A percentile compares a stretch with the other conserved stretches of the same genome.
Evolutionary conservation across 2,797 vertebrate species (phyloP).

Genomic region (Myotis planiceps): DNA sequence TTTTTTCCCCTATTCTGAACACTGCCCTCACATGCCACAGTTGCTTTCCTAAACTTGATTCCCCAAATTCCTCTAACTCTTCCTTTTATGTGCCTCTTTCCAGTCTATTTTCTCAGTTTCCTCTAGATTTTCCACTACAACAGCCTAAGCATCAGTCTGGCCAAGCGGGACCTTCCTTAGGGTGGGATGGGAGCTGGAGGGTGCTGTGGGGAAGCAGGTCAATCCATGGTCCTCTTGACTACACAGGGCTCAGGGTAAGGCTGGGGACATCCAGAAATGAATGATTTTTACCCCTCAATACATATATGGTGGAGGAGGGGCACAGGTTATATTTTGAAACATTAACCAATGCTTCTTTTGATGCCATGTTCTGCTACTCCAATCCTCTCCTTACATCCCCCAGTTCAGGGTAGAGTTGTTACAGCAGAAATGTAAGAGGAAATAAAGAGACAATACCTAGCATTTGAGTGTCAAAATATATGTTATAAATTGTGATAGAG

Average conservation of each 20-base stretch:
- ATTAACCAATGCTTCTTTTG: background rate
- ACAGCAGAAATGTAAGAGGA: background rate
- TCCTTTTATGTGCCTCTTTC: background rate
- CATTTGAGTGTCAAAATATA: background rate
- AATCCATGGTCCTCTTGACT: background rate
- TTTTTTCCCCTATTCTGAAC: background rate
- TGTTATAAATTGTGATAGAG: background rate
- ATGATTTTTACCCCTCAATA: background rate
- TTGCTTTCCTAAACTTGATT: background rate
- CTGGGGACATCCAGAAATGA: background rate
- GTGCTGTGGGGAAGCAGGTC: rapidly evolving
- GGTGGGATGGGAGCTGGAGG: background rate
- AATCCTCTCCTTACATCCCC: background rate
- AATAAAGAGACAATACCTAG: background rate
- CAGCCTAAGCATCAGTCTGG: background rate
- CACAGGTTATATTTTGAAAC: background rate
- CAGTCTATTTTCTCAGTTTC: background rate
- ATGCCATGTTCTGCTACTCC: background rate
- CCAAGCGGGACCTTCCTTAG: background rate
- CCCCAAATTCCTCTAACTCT: background rate
- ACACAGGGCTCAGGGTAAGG: background rate
- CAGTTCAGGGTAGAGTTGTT: background rate
- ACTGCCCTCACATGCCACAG: background rate
- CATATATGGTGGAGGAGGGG: no score
- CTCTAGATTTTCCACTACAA: background rate